Evolutionary conservation across 2,797 vertebrate species (phyloP), one percentile per base, ranked within the genome.

Genomic region (Falco biarmicus): DNA sequence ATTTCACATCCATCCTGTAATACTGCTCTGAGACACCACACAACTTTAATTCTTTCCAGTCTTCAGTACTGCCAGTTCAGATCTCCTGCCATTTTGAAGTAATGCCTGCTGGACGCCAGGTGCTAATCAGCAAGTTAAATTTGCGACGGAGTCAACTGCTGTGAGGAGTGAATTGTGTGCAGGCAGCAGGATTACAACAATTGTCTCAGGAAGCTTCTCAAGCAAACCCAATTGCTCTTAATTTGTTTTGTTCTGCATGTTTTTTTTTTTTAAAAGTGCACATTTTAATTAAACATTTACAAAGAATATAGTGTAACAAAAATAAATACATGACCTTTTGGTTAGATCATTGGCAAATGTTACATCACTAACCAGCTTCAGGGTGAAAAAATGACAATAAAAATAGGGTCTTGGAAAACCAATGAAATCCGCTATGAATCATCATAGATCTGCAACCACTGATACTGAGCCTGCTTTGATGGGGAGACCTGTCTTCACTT

Each of bases 291-390:
- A 93, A 90, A 97, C 94, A 98, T 97, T 97, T 98, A 98, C 92
- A 97, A 97, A 97, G 81, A 97, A 96, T 78, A 97, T 83, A 94
- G 74, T 61, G 96, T 97, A 98, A 97, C 93, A 96, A 98, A 97
- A 98, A 98, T 98, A 98, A 98, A 98, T 98, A 98, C 60, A 93
- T 91, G 96, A 96, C 95, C 96, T 98, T 96, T 97, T 85, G 94
- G 91, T 90, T 96, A 93, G 89, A 90, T 98, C 92, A 93, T 51
- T 95, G 95, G 97, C 79, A 95, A 97, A 96, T 80, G 90, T 95
- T 94, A 96, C 83, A 92, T 92, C 87, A 89, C 81, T 94, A 97
- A 93, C 48, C 93, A 88, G 89, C 89, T 96, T 89, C 81, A 86
- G 92, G 89, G 90, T 83, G 95, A 41, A 97, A 90, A 96, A 94